These are phyloP conservation scores for Odobenus rosmarus DNA, from an alignment of 2,113 vertebrate species.

Conservation along the genomic window DNA sequence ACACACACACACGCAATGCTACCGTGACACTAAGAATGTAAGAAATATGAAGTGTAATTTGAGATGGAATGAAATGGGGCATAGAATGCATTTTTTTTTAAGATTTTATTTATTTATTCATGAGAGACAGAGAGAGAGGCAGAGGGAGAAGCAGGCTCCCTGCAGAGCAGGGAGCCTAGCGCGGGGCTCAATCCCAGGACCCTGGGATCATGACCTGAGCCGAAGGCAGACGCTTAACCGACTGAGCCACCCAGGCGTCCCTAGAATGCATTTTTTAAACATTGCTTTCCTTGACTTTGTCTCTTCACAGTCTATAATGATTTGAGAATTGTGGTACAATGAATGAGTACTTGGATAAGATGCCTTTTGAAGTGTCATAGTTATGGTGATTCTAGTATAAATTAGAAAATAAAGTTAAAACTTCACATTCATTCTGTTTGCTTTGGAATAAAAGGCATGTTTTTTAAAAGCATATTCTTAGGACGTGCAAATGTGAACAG, in stretches of 20 bases:
- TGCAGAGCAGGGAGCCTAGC: too few species aligned
- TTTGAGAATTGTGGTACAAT: conserved; percentile 1
- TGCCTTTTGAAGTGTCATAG: not conserved
- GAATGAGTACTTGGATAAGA: not conserved
- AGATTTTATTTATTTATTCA: too few species aligned
- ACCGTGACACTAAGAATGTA: not conserved
- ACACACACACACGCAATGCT: not conserved
- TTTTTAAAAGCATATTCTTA: conserved; percentile 18
- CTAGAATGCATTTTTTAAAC: not conserved
- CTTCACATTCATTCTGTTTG: not conserved
- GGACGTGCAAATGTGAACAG: conserved; percentile 3
- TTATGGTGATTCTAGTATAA: not conserved
- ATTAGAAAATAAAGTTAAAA: conserved; percentile 5
- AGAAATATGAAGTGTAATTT: not conserved
- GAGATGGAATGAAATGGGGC: not conserved
- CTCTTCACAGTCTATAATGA: conserved; percentile 5
- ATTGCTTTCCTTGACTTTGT: conserved; percentile 1
- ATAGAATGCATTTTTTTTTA: not conserved
- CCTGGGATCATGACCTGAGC: too few species aligned
- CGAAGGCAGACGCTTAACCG: too few species aligned
- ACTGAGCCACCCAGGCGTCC: too few species aligned
- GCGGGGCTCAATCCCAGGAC: too few species aligned
- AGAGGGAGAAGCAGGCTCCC: too few species aligned
- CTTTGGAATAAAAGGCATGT: not conserved
- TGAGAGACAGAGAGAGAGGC: too few species aligned